Conservation (phyloP, 2,888 invertebrate species). For the Aleiodes leptofemur region DNA sequence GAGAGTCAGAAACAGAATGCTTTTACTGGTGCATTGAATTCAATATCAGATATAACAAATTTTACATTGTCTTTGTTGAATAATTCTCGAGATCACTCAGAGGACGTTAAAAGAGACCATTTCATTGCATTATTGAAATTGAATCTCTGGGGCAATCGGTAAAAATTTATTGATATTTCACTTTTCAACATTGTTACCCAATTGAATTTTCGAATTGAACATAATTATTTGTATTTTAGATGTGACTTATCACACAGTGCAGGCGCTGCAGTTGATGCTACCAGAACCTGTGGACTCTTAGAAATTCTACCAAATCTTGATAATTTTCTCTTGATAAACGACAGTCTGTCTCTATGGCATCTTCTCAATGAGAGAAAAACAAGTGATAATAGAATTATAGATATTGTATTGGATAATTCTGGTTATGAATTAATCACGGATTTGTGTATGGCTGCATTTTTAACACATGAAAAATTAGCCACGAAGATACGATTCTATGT, state of each 20-base stretch:
- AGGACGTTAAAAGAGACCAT: slow-evolving; percentile 75
- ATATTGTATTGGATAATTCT: slow-evolving; percentile 93
- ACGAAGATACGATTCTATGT: slow-evolving; percentile 87
- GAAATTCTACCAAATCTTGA: slow-evolving; percentile 78
- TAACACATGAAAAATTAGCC: slow-evolving; percentile 80
- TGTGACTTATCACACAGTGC: slow-evolving; percentile 92
- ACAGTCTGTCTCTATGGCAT: slow-evolving; percentile 79
- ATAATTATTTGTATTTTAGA: slow-evolving; percentile 66
- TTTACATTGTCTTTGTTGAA: slow-evolving; percentile 68
- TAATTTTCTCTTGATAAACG: slow-evolving; percentile 80
- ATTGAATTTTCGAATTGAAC: not conserved
- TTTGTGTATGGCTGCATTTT: slow-evolving; percentile 88
- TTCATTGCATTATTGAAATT: slow-evolving; percentile 80
- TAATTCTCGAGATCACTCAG: slow-evolving; percentile 66
- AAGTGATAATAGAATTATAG: slow-evolving; percentile 74
- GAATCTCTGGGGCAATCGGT: slow-evolving; percentile 93
- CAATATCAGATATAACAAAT: slow-evolving; percentile 77
- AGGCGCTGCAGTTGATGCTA: slow-evolving; percentile 81
- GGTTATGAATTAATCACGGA: slow-evolving; percentile 96
- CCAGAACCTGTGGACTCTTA: slow-evolving; percentile 76
- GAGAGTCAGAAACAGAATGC: slow-evolving; percentile 83
- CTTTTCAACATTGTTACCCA: not conserved
- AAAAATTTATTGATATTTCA: slow-evolving; percentile 34
- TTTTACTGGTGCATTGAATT: slow-evolving; percentile 77
- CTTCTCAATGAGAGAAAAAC: slow-evolving; percentile 67